Conservation (phyloP, 2,888 invertebrate species). For the Pimpla rufipes region DNA sequence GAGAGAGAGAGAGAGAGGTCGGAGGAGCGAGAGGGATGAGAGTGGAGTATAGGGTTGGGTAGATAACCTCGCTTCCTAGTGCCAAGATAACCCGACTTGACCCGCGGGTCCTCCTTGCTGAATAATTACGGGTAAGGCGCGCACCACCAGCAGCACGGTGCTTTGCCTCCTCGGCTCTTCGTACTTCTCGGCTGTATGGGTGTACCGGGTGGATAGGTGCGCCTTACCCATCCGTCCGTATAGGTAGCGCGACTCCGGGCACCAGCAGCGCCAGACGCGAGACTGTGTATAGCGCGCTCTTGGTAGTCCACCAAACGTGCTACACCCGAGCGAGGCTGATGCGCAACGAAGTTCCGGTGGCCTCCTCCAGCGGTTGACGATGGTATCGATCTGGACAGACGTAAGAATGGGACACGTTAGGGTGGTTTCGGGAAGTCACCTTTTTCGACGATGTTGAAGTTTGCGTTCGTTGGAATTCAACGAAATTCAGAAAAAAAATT, state of each 20-base stretch:
- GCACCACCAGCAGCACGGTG: conserved; percentile 82
- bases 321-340: conserved; percentile 14
- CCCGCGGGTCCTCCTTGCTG: conserved; percentile 81
- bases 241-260: conserved; percentile 4
- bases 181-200: conserved; percentile 15
- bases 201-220: not conserved
- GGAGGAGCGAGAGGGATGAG: conserved; percentile 65
- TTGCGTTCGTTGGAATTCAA: too few relatives aligned
- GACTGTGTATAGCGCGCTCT: not conserved
- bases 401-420: not conserved
- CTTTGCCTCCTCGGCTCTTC: conserved; percentile 72
- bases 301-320: conserved; percentile 13
- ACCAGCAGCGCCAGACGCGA: conserved; percentile 26
- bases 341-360: conserved; percentile 18
- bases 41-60: conserved; percentile 77
- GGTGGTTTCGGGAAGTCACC: too few relatives aligned
- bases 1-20: conserved; percentile 40
- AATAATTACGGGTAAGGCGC: conserved; percentile 84
- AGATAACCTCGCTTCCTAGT: conserved; percentile 84
- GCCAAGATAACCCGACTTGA: conserved; percentile 81
- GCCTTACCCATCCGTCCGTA: too few relatives aligned
- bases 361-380: not conserved
- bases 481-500: too few relatives aligned
- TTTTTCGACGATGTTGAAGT: too few relatives aligned
- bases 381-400: not conserved